Percentiles rank a stretch among this genome's conserved stretches.
phyloP scores from a whole-genome alignment of 2,888 invertebrate genomes.

The Blastobasis adustella region DNA sequence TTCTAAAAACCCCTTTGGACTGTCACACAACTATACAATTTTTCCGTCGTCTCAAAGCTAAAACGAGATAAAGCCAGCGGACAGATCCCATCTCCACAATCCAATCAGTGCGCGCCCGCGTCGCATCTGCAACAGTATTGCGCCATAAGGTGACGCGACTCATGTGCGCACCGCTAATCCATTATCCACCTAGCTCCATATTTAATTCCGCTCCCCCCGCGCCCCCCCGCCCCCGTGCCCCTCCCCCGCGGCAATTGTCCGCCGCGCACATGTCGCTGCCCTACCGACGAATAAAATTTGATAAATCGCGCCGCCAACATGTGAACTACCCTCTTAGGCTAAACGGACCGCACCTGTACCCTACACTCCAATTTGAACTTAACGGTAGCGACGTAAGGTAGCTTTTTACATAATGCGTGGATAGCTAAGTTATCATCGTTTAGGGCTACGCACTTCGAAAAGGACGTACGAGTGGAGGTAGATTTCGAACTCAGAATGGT shows the following conservation, averaged over 20 bases:
- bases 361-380: constrained; percentile 22
- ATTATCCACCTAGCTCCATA: constrained; percentile 67
- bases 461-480: constrained; percentile 14
- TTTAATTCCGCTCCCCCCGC: constrained; percentile 49
- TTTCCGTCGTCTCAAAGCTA: no score
- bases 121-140: constrained; percentile 56
- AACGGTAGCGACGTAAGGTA: constrained; percentile 14
- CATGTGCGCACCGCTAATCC: constrained; percentile 56
- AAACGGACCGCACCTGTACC: constrained; percentile 45
- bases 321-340: constrained; percentile 72
- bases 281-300: constrained; percentile 67
- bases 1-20: no score
- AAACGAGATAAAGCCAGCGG: no score
- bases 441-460: constrained; percentile 30
- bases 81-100: constrained; percentile 14
- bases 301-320: constrained; percentile 72
- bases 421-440: constrained; percentile 54
- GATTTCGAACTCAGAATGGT: constrained; percentile 17
- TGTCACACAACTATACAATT: no score
- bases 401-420: constrained; percentile 14
- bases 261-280: constrained; percentile 66
- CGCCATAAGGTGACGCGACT: constrained; percentile 56
- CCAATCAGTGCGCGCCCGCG: constrained; percentile 32
- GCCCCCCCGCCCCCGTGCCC: constrained; percentile 18
- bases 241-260: constrained; percentile 57